phyloP scores from a whole-genome alignment of 1,140 invertebrate genomes.

The Euwallacea fornicatus region DNA sequence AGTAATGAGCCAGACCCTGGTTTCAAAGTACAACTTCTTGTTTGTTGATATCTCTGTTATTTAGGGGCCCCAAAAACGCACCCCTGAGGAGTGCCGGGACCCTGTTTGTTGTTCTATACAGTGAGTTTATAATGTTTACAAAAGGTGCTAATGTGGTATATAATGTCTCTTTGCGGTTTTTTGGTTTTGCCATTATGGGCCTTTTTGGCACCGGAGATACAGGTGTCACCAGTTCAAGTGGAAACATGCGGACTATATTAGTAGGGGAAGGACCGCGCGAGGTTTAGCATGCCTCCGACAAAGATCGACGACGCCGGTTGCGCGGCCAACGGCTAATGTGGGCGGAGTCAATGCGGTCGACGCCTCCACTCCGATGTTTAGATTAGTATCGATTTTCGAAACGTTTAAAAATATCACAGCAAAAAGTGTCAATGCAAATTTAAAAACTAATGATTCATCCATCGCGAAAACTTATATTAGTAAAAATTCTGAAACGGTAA shows the following conservation, averaged over 20 bases:
- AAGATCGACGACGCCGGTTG: too few species aligned
- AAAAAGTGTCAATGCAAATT: too few species aligned
- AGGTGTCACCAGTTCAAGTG: background rate
- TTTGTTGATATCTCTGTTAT: constrained; percentile 50
- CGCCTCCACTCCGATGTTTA: too few species aligned
- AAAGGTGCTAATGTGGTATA: constrained; percentile 47
- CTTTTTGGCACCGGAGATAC: background rate
- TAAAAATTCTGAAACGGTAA: too few species aligned
- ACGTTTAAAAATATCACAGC: too few species aligned
- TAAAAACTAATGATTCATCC: too few species aligned
- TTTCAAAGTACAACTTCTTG: constrained; percentile 54
- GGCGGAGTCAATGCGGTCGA: background rate
- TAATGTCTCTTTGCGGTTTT: constrained; percentile 49
- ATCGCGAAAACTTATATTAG: too few species aligned
- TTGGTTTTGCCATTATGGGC: constrained; percentile 36
- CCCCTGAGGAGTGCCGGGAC: background rate
- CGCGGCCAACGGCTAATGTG: constrained; percentile 5
- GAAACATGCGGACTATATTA: too few species aligned
- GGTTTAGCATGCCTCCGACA: too few species aligned
- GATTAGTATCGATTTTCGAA: too few species aligned
- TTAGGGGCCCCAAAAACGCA: constrained; percentile 17
- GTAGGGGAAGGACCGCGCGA: too few species aligned
- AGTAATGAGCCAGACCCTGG: constrained; percentile 51
- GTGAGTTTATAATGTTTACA: constrained; percentile 43
- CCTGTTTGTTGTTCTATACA: constrained; percentile 32